A percentile compares a stretch with the other conserved stretches of the same genome.
Evolutionary conservation across 1,140 invertebrate genomes (phyloP).

Genomic region (Mizuhopecten yessoensis): DNA sequence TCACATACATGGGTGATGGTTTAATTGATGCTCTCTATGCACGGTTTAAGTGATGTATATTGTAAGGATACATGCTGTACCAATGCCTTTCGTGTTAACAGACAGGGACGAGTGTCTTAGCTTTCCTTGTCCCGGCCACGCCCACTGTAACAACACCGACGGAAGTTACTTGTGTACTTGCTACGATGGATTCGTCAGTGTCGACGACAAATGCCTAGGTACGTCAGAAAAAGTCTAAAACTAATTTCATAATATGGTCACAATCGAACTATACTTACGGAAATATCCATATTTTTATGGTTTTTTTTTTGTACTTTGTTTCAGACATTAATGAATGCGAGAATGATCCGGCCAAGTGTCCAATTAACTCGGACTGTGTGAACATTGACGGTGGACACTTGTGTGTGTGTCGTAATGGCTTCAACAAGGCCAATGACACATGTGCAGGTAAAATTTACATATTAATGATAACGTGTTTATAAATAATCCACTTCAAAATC

Average conservation of each 20-base stretch:
- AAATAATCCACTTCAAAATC: no score
- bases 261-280: no score
- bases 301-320: neutral
- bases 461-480: no score
- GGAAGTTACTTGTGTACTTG: slow-evolving; percentile 67
- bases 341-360: slow-evolving; percentile 44
- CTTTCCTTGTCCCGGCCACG: slow-evolving; percentile 48
- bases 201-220: slow-evolving; percentile 50
- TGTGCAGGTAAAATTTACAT: slow-evolving; percentile 64
- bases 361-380: slow-evolving; percentile 57
- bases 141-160: slow-evolving; percentile 63
- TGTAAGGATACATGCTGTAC: no score
- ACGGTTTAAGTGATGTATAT: no score
- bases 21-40: no score
- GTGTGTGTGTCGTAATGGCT: slow-evolving; percentile 57
- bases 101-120: slow-evolving; percentile 67
- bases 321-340: slow-evolving; percentile 67
- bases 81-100: no score
- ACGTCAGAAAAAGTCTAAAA: no score
- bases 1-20: no score
- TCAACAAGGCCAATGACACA: neutral
- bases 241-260: no score
- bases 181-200: slow-evolving; percentile 54
- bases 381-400: slow-evolving; percentile 64
- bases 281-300: no score